phyloP scores from a whole-genome alignment of 2,797 vertebrate genomes.

The Hydrolagus colliei region DNA sequence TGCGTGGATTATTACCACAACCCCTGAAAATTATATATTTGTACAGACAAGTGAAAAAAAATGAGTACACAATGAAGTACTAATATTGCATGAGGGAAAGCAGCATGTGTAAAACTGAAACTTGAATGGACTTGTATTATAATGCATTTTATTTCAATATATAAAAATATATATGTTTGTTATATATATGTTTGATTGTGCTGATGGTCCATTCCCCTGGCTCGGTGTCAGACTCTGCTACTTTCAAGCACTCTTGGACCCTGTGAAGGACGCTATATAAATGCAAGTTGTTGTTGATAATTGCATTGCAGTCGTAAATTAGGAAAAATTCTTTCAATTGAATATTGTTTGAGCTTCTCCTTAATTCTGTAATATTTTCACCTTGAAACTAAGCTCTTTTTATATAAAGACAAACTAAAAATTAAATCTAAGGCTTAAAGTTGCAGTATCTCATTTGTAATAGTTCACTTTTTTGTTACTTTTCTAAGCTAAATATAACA shows the following conservation, averaged over 20 bases:
- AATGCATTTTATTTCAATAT: neutral
- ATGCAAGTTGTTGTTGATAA: neutral
- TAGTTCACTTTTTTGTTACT: neutral
- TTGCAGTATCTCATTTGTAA: neutral
- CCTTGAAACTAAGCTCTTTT: neutral
- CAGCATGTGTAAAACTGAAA: neutral
- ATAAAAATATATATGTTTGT: no score
- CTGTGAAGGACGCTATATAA: no score
- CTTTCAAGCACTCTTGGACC: no score
- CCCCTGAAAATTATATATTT: slow-evolving; percentile 6
- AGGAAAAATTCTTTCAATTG: neutral
- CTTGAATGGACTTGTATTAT: neutral
- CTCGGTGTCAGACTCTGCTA: no score
- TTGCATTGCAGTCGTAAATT: neutral
- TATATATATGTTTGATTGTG: no score
- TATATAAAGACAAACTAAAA: neutral
- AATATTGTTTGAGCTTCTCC: neutral
- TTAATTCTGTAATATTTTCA: neutral
- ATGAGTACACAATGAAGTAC: neutral
- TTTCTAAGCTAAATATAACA: neutral
- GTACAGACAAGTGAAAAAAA: neutral
- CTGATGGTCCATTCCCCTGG: no score
- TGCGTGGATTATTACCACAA: neutral
- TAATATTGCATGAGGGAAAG: neutral
- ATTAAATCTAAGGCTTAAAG: neutral